Conservation (phyloP, 2,113 vertebrate species). For the Astatoreochromis straeleni region DNA sequence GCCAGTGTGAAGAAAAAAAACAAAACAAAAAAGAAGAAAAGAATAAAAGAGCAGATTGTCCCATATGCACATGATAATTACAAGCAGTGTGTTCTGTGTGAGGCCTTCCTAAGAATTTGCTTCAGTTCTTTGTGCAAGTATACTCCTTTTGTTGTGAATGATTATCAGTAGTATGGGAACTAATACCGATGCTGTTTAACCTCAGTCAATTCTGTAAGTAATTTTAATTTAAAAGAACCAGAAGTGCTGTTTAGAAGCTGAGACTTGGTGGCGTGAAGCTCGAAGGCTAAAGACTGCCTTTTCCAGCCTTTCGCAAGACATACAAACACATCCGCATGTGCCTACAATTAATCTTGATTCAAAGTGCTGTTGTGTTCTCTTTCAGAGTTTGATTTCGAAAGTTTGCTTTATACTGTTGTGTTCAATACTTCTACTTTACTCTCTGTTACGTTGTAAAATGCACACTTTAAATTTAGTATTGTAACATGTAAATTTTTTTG, state of each 20-base stretch:
- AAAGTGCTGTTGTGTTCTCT: conserved; percentile 12
- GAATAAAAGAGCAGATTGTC: background rate
- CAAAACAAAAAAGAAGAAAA: background rate
- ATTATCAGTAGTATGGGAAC: background rate
- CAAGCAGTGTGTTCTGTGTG: conserved; percentile 38
- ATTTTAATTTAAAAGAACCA: conserved; percentile 44
- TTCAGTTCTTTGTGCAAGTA: conserved; percentile 49
- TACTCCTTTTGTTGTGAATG: conserved; percentile 39
- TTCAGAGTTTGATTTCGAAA: background rate
- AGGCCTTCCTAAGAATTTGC: conserved; percentile 40
- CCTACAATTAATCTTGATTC: conserved; percentile 47
- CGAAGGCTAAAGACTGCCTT: conserved; percentile 29
- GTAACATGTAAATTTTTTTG: background rate
- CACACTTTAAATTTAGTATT: background rate
- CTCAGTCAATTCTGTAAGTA: conserved; percentile 24
- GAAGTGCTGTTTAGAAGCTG: conserved; percentile 57
- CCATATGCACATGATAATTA: conserved; percentile 53
- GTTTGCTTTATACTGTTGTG: background rate
- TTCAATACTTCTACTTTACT: background rate
- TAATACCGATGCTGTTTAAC: conserved; percentile 27
- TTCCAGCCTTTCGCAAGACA: conserved; percentile 43
- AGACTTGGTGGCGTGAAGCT: conserved; percentile 30
- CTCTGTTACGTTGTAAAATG: background rate
- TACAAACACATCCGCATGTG: conserved; percentile 63
- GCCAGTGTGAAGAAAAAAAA: background rate